Evolutionary conservation across 2,113 vertebrate species (phyloP).

Genomic region (Lagopus leucura): DNA sequence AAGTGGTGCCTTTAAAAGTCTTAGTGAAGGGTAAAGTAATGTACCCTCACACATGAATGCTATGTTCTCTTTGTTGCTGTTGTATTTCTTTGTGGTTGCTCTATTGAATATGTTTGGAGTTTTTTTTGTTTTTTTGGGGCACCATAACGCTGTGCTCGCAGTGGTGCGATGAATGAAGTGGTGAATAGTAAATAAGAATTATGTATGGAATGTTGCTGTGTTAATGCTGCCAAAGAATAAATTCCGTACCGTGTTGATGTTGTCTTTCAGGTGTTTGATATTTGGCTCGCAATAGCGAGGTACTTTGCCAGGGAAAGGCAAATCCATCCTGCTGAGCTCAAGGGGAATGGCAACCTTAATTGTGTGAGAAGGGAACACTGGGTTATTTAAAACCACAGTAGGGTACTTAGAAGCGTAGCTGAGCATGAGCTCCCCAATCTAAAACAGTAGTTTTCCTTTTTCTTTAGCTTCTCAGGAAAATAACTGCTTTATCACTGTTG

Average conservation of each 20-base stretch:
- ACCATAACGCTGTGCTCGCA: not conserved
- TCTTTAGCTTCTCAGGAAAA: not conserved
- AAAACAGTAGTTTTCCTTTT: not conserved
- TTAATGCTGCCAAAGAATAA: not conserved
- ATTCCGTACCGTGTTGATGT: not conserved
- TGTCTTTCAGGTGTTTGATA: not conserved
- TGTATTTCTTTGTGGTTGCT: not conserved
- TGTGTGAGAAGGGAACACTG: not conserved
- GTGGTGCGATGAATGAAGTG: slow-evolving; percentile 14
- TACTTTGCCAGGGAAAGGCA: not conserved
- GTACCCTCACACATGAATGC: not conserved
- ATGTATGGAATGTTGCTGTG: not conserved
- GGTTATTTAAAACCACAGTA: not conserved
- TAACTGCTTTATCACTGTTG: not conserved
- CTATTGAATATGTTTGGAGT: not conserved
- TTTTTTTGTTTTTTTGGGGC: not conserved
- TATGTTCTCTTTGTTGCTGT: not conserved
- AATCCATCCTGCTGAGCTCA: not conserved
- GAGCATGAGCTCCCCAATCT: not conserved
- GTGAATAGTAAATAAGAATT: slow-evolving; percentile 43
- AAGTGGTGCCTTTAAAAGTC: not conserved
- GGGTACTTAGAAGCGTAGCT: not conserved
- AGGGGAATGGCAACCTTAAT: not conserved
- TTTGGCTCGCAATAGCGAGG: not conserved
- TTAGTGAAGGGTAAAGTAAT: not conserved